Percentiles rank a stretch among this genome's conserved stretches.
These are phyloP conservation scores for Tolmerus cingulatus DNA, from an alignment of 2,888 invertebrate genomes.

Conservation along the genomic window DNA sequence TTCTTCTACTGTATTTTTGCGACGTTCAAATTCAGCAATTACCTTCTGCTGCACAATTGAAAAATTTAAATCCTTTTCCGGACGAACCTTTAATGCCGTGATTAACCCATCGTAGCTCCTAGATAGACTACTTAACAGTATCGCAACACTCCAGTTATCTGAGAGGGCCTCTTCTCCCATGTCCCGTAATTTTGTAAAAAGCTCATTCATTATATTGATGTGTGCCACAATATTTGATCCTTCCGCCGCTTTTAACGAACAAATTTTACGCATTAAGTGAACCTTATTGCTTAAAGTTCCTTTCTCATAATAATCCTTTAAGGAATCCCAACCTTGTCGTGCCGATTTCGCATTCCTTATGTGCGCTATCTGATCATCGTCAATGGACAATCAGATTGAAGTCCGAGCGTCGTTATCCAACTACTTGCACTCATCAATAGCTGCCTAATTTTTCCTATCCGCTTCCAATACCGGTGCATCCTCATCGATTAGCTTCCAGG, in stretches of 20 bases:
- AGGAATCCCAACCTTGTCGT: too few species aligned
- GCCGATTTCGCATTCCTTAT: background rate
- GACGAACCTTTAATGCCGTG: conserved; percentile 46
- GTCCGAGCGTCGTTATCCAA: conserved; percentile 42
- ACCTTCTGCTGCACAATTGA: conserved; percentile 42
- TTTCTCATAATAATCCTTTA: too few species aligned
- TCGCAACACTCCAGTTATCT: conserved; percentile 28
- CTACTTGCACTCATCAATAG: background rate
- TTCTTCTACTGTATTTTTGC: background rate
- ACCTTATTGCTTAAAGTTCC: too few species aligned
- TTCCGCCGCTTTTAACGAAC: too few species aligned
- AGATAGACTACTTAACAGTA: conserved; percentile 43
- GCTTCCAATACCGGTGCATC: background rate
- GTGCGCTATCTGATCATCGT: conserved; percentile 41
- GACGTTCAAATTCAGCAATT: conserved; percentile 45
- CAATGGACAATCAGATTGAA: conserved; percentile 33
- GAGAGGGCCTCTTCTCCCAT: background rate
- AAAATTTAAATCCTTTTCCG: conserved; percentile 36
- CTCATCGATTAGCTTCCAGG: conserved; percentile 27
- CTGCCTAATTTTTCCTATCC: background rate
- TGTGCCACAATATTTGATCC: too few species aligned
- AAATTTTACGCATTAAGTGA: too few species aligned
- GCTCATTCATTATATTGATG: too few species aligned
- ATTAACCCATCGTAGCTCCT: conserved; percentile 48
- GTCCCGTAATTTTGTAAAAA: too few species aligned